Evolutionary conservation across 1,140 invertebrate species (phyloP), one percentile per base, ranked within the genome.

Genomic region (Achatina immaculata): DNA sequence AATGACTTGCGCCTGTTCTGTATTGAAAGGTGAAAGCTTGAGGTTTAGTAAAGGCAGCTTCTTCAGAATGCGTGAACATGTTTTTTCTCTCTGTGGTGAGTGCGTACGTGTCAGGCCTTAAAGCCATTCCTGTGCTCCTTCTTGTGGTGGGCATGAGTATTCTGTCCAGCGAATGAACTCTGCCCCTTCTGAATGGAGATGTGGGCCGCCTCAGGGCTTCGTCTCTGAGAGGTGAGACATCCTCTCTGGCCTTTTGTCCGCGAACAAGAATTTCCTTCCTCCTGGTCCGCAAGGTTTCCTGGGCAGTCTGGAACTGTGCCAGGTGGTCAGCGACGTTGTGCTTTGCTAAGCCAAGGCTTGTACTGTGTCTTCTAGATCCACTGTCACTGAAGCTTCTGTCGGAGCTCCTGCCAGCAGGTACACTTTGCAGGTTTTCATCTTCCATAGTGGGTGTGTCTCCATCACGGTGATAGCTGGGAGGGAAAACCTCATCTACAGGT

Each of bases 91-190:
- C n/a, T n/a, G n/a, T n/a, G n/a, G n/a, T n/a, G n/a, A n/a, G n/a
- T n/a, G n/a, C n/a, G n/a, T n/a, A n/a, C n/a, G n/a, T n/a, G n/a
- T n/a, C n/a, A n/a, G n/a, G n/a, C n/a, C n/a, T n/a, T n/a, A n/a
- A n/a, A n/a, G n/a, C n/a, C n/a, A n/a, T n/a, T n/a, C n/a, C n/a
- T n/a, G n/a, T 58, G 55, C 71, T 51, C 3, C 21, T 45, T 73
- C 36, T 73, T n/a, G 43, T 73, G 28, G 14, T 21, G 3, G 71
- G 71, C 1, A 51, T 51, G 4, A 24, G 9, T 43, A 31, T n/a
- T 48, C 76, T 55, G 68, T 80, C 78, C 48, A 80, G 24, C 0
- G 78, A 80, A 21, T 72, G 78, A 36, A 80, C 68, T 14, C 78
- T 51, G 38, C 76, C 62, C 14, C 68, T 68, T 31, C 78, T 71